phyloP scores from a whole-genome alignment of 2,797 vertebrate genomes.

The Paramormyrops hopkinsi region DNA sequence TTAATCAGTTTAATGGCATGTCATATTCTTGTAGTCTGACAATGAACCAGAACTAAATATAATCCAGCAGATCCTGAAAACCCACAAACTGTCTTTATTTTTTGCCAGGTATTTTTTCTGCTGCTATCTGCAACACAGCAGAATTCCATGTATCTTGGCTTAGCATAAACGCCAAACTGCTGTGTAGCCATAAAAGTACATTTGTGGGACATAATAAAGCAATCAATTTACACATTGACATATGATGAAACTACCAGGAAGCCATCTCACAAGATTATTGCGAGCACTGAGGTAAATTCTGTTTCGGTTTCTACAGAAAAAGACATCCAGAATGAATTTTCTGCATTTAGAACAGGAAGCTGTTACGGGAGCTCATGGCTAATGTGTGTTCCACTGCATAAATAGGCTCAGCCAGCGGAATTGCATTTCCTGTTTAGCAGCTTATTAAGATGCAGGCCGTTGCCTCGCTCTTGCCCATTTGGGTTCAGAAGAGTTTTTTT shows the following conservation, averaged over 20 bases:
- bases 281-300: background rate
- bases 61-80: background rate
- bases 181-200: background rate
- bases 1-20: background rate
- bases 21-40: background rate
- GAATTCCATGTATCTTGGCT: background rate
- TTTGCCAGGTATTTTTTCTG: background rate
- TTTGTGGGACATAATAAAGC: background rate
- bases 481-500: background rate
- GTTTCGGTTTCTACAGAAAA: background rate
- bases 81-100: background rate
- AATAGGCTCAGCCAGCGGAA: background rate
- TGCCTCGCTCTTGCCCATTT: background rate
- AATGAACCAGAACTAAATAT: background rate
- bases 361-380: background rate
- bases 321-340: background rate
- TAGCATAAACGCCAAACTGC: background rate
- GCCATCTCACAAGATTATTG: background rate
- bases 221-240: background rate
- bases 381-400: slow-evolving; percentile 15
- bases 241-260: background rate
- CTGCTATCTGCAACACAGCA: background rate
- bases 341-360: background rate
- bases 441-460: slow-evolving; percentile 18
- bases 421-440: slow-evolving; percentile 9